phyloP scores from a whole-genome alignment of 2,797 vertebrate genomes.

The Enteromius thamalakanensis region DNA sequence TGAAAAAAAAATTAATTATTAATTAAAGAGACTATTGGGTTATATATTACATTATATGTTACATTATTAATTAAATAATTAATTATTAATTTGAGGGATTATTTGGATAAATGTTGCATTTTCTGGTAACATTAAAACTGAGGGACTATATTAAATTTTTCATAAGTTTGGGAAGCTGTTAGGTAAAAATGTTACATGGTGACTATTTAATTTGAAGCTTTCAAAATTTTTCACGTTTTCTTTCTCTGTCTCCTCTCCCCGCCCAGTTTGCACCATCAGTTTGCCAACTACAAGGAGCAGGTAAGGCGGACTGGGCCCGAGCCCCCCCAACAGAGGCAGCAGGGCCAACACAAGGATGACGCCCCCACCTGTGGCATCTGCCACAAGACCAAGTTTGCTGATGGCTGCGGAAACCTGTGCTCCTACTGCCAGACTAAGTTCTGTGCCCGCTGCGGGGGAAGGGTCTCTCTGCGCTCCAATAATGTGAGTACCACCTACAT shows the following conservation, averaged over 20 bases:
- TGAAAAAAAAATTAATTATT: too few species aligned
- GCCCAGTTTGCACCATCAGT: conserved; percentile 92
- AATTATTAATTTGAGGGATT: too few species aligned
- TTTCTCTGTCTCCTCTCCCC: conserved; percentile 50
- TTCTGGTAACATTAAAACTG: not conserved
- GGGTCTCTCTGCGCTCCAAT: conserved; percentile 93
- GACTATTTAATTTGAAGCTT: not conserved
- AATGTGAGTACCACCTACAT: conserved; percentile 81
- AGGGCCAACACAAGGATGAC: conserved; percentile 91
- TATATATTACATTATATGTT: not conserved
- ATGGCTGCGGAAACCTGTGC: conserved; percentile 95
- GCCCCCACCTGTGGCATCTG: conserved; percentile 97
- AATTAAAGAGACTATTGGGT: too few species aligned
- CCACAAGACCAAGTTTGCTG: conserved; percentile 97
- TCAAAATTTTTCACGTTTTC: not conserved
- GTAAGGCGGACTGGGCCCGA: conserved; percentile 85
- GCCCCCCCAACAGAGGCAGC: conserved; percentile 84
- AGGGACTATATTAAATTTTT: too few species aligned
- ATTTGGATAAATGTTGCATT: not conserved
- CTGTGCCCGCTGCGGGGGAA: conserved; percentile 94
- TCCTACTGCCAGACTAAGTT: conserved; percentile 99
- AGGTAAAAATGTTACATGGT: not conserved
- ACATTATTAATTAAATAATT: too few species aligned
- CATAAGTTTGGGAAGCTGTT: not conserved
- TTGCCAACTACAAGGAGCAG: conserved; percentile 97